Base-by-base conservation (phyloP, 2,113 vertebrate species). In the Butorides virescens region DNA sequence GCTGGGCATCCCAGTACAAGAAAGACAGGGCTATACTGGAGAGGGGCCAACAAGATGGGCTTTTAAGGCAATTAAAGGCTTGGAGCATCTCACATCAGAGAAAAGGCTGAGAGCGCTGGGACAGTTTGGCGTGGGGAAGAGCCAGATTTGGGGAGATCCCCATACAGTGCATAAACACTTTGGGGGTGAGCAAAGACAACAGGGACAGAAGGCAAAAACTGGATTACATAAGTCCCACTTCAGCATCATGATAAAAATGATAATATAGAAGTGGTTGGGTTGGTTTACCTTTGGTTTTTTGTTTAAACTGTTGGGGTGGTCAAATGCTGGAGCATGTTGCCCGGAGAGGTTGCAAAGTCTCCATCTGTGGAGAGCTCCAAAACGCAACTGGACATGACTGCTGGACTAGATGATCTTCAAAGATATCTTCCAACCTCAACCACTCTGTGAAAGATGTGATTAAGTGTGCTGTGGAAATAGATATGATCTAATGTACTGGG, bases 241-340 rank as follows among this genome's bases (percentile, higher is more conserved):
- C 42, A 42, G 42, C 42, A 42, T 42, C 42, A 15, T 42, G 42
- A 68, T n/a, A 36, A 61, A 37, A 58, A 27, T 8, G 0, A 11
- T 46, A 19, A 27, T 27, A 11, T 34, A 32, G 22, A 26, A 46
- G 15, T 21, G 13, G 11, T 12, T 74, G 16, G 8, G 8, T 37
- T 37, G 11, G 15, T 26, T 73, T 7, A 0, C 19, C 19, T 12
- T 44, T 17, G 42, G 42, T 29, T 50, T 34, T 18, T 15, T n/a
- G 8, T 32, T 62, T 5, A 5, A 36, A 34, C 5, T 44, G 1
- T 25, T 53, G 10, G 4, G 2, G 3, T 61, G 36, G 2, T 63
- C 5, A 63, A 47, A n/a, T 23, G 22, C n/a, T 72, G 49, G 13
- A 66, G 21, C 7, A 46, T 10, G 3, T 11, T 22, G 32, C 17